phyloP scores from a whole-genome alignment of 2,113 vertebrate genomes.

The Dipodomys spectabilis region DNA sequence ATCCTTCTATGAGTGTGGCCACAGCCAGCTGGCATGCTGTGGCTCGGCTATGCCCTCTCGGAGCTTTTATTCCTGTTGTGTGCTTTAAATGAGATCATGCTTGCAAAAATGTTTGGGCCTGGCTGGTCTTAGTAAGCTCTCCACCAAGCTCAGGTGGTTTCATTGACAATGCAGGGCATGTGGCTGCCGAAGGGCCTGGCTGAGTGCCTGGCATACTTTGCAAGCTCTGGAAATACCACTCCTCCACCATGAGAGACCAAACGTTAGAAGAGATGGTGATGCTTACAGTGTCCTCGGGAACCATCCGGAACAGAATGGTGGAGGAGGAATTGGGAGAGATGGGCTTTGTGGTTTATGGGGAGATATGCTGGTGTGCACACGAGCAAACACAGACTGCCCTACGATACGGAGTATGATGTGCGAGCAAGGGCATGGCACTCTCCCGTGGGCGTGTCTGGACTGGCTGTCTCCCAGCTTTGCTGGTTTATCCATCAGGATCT shows the following conservation, averaged over 20 bases:
- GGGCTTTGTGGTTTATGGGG: neutral
- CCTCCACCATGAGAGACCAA: neutral
- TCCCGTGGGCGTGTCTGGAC: neutral
- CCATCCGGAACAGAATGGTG: neutral
- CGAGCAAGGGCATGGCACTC: too few relatives aligned
- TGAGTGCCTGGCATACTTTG: too few relatives aligned
- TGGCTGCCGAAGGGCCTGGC: accelerated
- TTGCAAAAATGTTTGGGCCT: neutral
- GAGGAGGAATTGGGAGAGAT: neutral
- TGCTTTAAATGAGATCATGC: neutral
- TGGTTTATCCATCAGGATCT: accelerated
- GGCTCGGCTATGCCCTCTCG: neutral
- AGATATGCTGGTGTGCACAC: neutral
- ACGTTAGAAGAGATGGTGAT: too few relatives aligned
- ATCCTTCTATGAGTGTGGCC: accelerated
- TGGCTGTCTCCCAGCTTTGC: too few relatives aligned
- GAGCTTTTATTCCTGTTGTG: neutral
- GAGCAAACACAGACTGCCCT: accelerated
- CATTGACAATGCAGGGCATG: neutral
- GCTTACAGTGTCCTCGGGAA: too few relatives aligned
- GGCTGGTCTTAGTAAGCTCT: accelerated
- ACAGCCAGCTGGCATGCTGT: accelerated
- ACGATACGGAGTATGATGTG: accelerated
- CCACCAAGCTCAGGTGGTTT: neutral
- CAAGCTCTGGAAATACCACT: neutral